A percentile compares a stretch with the other conserved stretches of the same genome.
phyloP scores from a whole-genome alignment of 2,113 vertebrate species.

The Chaetops frenatus region DNA sequence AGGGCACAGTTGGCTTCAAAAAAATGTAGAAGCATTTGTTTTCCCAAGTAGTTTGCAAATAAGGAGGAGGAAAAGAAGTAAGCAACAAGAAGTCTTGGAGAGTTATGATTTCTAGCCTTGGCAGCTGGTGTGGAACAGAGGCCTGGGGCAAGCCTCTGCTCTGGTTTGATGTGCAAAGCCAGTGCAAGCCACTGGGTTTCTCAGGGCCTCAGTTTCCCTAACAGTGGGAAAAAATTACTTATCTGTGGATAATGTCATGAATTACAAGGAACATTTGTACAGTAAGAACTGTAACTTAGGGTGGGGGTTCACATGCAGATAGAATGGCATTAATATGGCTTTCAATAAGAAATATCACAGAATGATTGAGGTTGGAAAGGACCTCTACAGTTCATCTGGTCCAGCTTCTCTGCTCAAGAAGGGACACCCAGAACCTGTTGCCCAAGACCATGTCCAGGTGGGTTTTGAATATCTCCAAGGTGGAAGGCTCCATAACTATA shows the following conservation, averaged over 20 bases:
- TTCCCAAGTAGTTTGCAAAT: background rate
- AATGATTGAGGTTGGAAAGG: background rate
- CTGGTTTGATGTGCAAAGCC: background rate
- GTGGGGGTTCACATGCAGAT: background rate
- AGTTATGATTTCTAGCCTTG: background rate
- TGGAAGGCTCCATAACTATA: background rate
- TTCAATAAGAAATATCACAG: background rate
- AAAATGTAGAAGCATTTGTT: background rate
- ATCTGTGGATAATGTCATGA: background rate
- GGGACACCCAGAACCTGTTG: background rate
- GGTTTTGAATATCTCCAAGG: background rate
- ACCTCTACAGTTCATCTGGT: background rate
- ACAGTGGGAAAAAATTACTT: background rate
- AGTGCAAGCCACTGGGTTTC: background rate
- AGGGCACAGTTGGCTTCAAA: background rate
- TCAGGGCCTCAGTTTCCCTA: background rate
- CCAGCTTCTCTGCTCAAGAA: background rate
- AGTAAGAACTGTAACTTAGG: background rate
- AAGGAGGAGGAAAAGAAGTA: background rate
- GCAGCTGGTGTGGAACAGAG: background rate
- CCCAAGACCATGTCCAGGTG: fast-evolving
- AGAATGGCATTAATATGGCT: background rate
- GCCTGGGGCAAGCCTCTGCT: background rate
- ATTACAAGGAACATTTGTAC: background rate
- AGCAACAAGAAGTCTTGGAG: background rate